Percentiles rank a stretch among this genome's conserved stretches.
These are phyloP conservation scores for Hippocampus kuda DNA, from an alignment of 2,797 vertebrate genomes.

Conservation along the genomic window DNA sequence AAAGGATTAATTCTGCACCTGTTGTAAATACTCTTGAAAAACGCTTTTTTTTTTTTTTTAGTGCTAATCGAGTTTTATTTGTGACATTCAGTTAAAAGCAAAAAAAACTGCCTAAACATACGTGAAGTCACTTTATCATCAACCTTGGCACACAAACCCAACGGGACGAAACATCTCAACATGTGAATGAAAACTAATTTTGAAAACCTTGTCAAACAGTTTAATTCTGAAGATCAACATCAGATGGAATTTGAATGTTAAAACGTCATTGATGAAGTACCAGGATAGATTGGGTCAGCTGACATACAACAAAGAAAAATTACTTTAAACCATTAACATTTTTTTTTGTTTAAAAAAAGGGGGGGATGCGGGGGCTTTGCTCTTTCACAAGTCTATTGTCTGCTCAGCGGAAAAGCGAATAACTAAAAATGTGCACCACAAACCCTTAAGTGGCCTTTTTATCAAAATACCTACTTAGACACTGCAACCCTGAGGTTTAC, in stretches of 20 bases:
- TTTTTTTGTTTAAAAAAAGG: neutral
- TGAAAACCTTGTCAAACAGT: neutral
- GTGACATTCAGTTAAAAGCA: conserved; percentile 1
- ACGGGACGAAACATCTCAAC: neutral
- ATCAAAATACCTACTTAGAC: conserved; percentile 45
- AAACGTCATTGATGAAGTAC: neutral
- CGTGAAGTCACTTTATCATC: neutral
- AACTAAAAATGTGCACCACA: conserved; percentile 40
- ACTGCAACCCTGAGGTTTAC: conserved; percentile 52
- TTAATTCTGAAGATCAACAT: neutral
- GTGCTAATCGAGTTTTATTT: neutral
- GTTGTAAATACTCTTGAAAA: neutral
- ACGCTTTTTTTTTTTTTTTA: neutral
- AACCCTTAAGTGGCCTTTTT: conserved; percentile 32
- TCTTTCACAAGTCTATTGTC: conserved; percentile 27
- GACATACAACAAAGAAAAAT: neutral
- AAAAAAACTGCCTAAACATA: neutral
- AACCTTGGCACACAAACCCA: neutral
- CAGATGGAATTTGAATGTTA: neutral
- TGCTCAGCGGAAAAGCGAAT: conserved; percentile 20
- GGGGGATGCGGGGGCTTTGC: conserved; percentile 13
- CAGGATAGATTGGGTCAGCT: neutral
- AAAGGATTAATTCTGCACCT: too few species aligned
- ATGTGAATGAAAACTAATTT: neutral
- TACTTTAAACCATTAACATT: neutral